Evolutionary conservation across 2,113 vertebrate species (phyloP).

Genomic region (Calidris pugnax): DNA sequence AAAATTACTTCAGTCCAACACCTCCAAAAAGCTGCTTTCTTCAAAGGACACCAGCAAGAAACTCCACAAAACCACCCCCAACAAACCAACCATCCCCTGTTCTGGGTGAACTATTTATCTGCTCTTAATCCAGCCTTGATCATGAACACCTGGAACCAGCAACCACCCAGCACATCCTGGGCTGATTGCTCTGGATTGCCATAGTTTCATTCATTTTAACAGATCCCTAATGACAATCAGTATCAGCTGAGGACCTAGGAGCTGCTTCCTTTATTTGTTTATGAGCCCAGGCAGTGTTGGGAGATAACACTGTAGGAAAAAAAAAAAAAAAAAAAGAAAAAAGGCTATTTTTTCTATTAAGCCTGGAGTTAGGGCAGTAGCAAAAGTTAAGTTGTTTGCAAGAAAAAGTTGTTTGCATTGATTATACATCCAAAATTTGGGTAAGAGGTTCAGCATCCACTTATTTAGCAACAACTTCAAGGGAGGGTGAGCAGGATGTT

Average conservation of each 20-base stretch:
- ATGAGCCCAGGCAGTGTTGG: neutral
- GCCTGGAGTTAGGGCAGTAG: neutral
- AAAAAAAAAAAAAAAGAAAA: too few relatives aligned
- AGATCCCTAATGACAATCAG: neutral
- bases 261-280: neutral
- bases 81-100: rapidly evolving
- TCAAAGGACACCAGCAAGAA: rapidly evolving
- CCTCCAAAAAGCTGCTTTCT: neutral
- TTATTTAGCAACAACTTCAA: constrained; percentile 43
- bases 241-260: neutral
- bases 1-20: rapidly evolving
- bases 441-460: constrained; percentile 29
- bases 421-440: constrained; percentile 44
- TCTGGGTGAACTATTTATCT: neutral
- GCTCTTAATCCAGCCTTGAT: neutral
- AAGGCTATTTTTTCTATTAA: neutral
- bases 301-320: neutral
- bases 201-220: neutral
- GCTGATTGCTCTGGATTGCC: neutral
- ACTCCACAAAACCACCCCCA: rapidly evolving
- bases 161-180: neutral
- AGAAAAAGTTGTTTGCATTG: neutral
- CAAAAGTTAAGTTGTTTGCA: constrained; percentile 4
- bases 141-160: neutral
- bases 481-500: neutral